A percentile compares a stretch with the other conserved stretches of the same genome.
Conservation (phyloP, 2,888 invertebrate species). For the Apocheima hispidaria region DNA sequence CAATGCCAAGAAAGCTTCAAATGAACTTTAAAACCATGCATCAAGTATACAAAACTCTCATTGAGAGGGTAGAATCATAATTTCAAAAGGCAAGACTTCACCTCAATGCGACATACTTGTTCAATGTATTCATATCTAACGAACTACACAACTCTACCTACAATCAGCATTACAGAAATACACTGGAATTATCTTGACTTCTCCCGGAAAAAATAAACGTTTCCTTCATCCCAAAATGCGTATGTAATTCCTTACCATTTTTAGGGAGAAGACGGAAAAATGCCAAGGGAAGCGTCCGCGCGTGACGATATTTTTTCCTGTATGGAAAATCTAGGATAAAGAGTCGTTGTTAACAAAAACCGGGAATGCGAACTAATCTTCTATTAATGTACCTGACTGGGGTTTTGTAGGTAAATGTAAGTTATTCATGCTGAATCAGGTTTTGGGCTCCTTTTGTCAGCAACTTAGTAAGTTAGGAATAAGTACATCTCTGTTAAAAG, state of each 20-base stretch:
- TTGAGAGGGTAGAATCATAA: too few relatives aligned
- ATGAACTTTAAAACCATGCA: too few relatives aligned
- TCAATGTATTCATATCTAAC: too few relatives aligned
- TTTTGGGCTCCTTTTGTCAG: conserved; percentile 10
- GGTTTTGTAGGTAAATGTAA: conserved; percentile 9
- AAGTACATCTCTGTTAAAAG: neutral
- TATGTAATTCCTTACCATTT: conserved; percentile 28
- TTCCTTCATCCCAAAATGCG: conserved; percentile 29
- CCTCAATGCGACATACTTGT: too few relatives aligned
- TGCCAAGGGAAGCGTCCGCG: conserved; percentile 22
- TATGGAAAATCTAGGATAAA: conserved; percentile 25
- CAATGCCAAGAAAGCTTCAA: too few relatives aligned
- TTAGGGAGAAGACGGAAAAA: conserved; percentile 24
- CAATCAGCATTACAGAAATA: conserved; percentile 12
- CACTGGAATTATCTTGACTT: conserved; percentile 22
- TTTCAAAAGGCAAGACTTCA: too few relatives aligned
- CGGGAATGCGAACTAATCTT: conserved; percentile 27
- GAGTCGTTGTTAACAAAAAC: conserved; percentile 14
- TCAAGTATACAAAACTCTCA: too few relatives aligned
- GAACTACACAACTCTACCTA: conserved; percentile 4
- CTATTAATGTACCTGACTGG: conserved; percentile 17
- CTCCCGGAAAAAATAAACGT: conserved; percentile 33
- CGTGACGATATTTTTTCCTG: conserved; percentile 32
- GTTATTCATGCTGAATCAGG: conserved; percentile 9
- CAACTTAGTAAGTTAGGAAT: neutral